Evolutionary conservation across 2,113 vertebrate species (phyloP).

Genomic region (Drymodes brunneopygia): DNA sequence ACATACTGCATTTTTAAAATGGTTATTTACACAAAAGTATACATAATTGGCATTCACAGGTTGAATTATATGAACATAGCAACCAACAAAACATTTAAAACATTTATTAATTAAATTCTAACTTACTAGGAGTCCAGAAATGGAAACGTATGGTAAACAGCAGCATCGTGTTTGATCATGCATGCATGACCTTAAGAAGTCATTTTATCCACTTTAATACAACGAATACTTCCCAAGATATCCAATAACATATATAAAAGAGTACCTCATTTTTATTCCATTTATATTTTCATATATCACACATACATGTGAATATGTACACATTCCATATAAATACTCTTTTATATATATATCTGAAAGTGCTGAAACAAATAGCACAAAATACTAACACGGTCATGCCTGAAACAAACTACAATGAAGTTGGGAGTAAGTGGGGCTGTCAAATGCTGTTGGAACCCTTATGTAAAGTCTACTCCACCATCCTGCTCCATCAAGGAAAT

Average conservation of each 20-base stretch:
- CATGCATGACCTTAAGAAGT: slow-evolving; percentile 64
- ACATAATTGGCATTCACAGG: neutral
- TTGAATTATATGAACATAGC: neutral
- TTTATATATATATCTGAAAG: slow-evolving; percentile 33
- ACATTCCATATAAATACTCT: neutral
- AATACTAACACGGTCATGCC: slow-evolving; percentile 28
- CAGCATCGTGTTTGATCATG: slow-evolving; percentile 60
- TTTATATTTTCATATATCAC: neutral
- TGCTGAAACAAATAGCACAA: slow-evolving; percentile 48
- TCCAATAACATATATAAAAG: neutral
- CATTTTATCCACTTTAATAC: slow-evolving; percentile 60
- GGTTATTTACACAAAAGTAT: neutral
- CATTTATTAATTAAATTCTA: slow-evolving; percentile 17
- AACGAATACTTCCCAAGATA: slow-evolving; percentile 25
- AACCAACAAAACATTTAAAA: slow-evolving; percentile 28
- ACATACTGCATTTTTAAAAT: neutral
- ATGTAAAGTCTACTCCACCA: neutral
- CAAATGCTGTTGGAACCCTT: neutral
- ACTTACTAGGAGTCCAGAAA: slow-evolving; percentile 9
- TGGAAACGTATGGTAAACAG: slow-evolving; percentile 59
- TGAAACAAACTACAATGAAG: neutral
- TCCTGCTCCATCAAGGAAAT: neutral
- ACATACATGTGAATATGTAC: neutral
- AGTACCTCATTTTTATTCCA: neutral
- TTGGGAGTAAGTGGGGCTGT: fast-evolving